Evolutionary conservation across 2,888 invertebrate genomes (phyloP), one percentile per base, ranked within the genome.

Genomic region (Chrysopilus asiliformis): DNA sequence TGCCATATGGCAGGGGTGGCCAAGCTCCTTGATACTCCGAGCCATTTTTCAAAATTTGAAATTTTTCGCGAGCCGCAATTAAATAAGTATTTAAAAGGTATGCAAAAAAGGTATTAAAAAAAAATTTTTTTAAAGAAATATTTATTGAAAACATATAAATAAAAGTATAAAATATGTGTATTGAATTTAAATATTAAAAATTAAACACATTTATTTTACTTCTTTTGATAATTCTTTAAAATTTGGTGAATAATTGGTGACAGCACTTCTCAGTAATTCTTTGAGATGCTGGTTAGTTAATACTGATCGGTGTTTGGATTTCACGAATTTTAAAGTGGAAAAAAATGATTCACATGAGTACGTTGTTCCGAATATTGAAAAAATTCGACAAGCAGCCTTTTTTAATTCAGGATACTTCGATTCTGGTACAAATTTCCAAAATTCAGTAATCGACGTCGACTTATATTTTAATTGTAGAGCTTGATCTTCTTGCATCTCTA

Each of bases 401-500:
- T 41, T 44, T 45, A 45, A 44, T 42, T 44, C 36, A 38, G 43
- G 42, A 39, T 42, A 41, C 37, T 43, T 41, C 34, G 43, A 38
- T 44, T 43, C 41, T 38, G 40, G 40, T 41, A 45, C 42, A 40
- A 43, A 36, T 40, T 43, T 43, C 38, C 40, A 40, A 43, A 44
- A 45, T 45, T 43, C 41, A 39, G 40, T 32, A 32, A 32, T 19
- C 32, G 19, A 19, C 32, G 32, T 32, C 19, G 30, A 14, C n/a
- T 31, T 44, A 39, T 38, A 39, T 41, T 44, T 34, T 38, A 43
- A 38, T 40, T 43, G 41, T 40, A 41, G 41, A 36, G 38, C 33
- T 33, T 33, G 22, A 33, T 33, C 33, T 39, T 47, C 44, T 45
- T 43, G 42, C 43, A 47, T 44, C 41, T 44, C 45, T 46, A 46